Evolutionary conservation across 2,113 vertebrate species (phyloP).

Genomic region (Setophaga petechia): DNA sequence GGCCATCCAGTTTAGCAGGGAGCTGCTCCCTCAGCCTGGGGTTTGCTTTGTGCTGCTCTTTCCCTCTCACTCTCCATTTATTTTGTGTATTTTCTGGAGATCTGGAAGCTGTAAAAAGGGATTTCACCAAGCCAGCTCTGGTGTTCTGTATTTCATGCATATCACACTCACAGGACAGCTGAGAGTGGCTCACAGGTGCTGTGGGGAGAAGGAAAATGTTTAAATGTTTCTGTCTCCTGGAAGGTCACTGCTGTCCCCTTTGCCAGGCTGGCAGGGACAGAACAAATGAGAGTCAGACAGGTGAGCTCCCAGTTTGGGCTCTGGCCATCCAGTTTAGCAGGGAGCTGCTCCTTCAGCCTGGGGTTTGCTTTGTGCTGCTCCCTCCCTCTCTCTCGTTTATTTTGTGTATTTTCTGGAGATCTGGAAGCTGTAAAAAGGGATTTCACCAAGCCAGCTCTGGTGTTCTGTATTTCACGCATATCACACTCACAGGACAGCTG

Average conservation of each 20-base stretch:
- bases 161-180: neutral
- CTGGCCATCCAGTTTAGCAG: neutral
- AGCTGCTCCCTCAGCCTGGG: no score
- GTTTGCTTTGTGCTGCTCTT: no score
- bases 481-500: neutral
- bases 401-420: neutral
- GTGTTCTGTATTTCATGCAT: rapidly evolving
- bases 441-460: neutral
- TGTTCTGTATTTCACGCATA: rapidly evolving
- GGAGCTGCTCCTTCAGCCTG: neutral
- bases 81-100: neutral
- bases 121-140: neutral
- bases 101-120: constrained; percentile 8
- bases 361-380: neutral
- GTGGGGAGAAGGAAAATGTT: neutral
- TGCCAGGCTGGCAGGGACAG: neutral
- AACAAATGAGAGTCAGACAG: neutral
- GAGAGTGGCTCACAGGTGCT: rapidly evolving
- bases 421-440: constrained; percentile 4
- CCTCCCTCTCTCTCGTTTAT: neutral
- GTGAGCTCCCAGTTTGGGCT: constrained; percentile 31
- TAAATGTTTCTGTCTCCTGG: neutral
- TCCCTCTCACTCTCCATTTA: no score
- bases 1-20: no score
- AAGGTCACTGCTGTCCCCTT: neutral